Evolutionary conservation across 2,113 vertebrate species (phyloP), one percentile per base, ranked within the genome.

Genomic region (Sapayoa aenigma): DNA sequence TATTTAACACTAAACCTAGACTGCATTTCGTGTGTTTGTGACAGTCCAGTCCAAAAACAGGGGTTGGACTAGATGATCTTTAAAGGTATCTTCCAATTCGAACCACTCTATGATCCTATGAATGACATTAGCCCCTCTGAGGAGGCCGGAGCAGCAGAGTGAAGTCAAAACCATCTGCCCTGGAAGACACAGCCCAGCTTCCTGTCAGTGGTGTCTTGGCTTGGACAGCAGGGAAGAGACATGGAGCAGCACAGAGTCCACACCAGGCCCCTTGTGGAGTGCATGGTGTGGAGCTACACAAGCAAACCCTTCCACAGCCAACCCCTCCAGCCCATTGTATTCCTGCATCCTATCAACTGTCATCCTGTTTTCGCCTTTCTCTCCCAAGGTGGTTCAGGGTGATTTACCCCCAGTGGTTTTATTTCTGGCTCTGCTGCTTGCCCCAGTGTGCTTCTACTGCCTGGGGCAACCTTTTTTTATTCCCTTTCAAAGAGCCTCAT

Each of bases 161-260:
- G 2, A 58, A 69, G 44, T 15, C 8, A 60, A 37, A 75, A 6
- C 13, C 58, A 42, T 16, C 74, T 68, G 17, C 63, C 14, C 7
- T 16, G 6, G 56, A 13, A 19, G 25, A 28, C 8, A 17, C 35
- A n/a, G 37, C 53, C 68, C 39, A 41, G 52, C 30, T 60, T 35
- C 56, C 56, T 1, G 1, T 42, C 4, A n/a, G 8, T 9, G 1
- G 1, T 1, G 39, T 24, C 30, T 6, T 28, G 0, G 18, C 68
- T 42, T 6, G 41, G 21, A 42, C 53, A 33, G 67, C 1, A 1
- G 17, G 42, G 62, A 63, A 33, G 22, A 25, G 37, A 9, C 33
- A 17, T 1, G 1, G 28, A 49, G 28, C 46, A 33, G 9, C 14
- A 1, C n/a, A 11, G 7, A 25, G 39, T 30, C n/a, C 73, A 15